These are phyloP conservation scores for Aphodius sticticus DNA, from an alignment of 2,888 invertebrate species.

Conservation along the genomic window DNA sequence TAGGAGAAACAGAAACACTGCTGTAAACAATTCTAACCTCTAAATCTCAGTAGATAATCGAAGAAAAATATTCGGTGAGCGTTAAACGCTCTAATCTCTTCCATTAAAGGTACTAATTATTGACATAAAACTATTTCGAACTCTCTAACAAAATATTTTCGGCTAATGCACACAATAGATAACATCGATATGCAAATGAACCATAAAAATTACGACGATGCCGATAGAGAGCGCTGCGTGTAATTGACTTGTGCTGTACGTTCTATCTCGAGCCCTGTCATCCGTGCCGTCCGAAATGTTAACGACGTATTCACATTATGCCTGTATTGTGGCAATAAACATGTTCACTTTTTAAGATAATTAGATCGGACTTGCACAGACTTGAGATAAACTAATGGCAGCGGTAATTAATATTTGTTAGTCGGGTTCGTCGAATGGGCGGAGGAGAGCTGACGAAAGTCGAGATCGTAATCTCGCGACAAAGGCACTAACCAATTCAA, in stretches of 20 bases:
- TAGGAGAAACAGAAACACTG: not conserved
- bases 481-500: slow-evolving; percentile 4
- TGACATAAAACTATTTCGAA: slow-evolving; percentile 17
- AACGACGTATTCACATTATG: slow-evolving; percentile 16
- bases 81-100: slow-evolving; percentile 12
- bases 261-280: slow-evolving; percentile 13
- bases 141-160: slow-evolving; percentile 21
- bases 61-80: not conserved
- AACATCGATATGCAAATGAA: slow-evolving; percentile 21
- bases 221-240: slow-evolving; percentile 10
- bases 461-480: not conserved
- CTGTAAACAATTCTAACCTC: not conserved
- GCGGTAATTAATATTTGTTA: not conserved
- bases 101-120: slow-evolving; percentile 18
- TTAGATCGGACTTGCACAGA: slow-evolving; percentile 7
- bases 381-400: not conserved
- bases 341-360: slow-evolving; percentile 24
- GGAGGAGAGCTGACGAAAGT: not conserved
- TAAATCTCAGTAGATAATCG: not conserved
- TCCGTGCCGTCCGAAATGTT: slow-evolving; percentile 9
- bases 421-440: not conserved
- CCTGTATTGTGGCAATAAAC: slow-evolving; percentile 25
- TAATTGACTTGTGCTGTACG: slow-evolving; percentile 25
- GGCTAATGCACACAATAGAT: slow-evolving; percentile 24
- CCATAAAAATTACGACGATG: slow-evolving; percentile 17